Evolutionary conservation across 1,140 invertebrate genomes (phyloP), one percentile per base, ranked within the genome.

Genomic region (Drosophila lowei): DNA sequence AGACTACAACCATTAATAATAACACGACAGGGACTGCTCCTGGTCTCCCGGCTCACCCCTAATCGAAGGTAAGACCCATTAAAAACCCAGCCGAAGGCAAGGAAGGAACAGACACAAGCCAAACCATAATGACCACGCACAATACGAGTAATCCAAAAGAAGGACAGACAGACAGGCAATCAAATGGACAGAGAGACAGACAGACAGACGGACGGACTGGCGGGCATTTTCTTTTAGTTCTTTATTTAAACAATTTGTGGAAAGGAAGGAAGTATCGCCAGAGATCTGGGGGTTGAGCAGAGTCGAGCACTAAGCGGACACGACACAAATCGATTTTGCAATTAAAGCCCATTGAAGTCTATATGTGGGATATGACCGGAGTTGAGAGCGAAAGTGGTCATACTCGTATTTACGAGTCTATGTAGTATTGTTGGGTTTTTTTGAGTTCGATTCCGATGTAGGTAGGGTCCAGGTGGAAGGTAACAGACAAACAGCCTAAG

Each of bases 291-390:
- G 58, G 63, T 81, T 74, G 77, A 46, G 68, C 23, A 56, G 46
- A 49, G 63, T 81, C 65, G 73, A 48, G 68, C 23, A 60, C 30
- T 53, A 47, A 62, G 44, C 64, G 60, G 60, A 23, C 81, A 77
- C 83, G 74, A 54, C 74, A 72, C 76, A 65, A 88, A 86, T 86
- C 83, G 83, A 86, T 86, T 86, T 86, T 86, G 84, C 79, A 86
- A 86, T 86, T 88, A 86, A 84, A 84, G 71, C 65, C 56, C 60
- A 79, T 84, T 75, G 61, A 72, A 71, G 65, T 59, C 56, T 55
- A 15, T 61, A 34, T 62, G 43, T 61, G 38, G 50, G 38, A 21
- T 47, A 21, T 66, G 65, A 43, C 68, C 68, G 68, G 46, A 46
- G 58, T 44, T 21, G 72, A 76, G 63, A 86, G 79, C 53, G 83